Evolutionary conservation across 2,113 vertebrate species (phyloP).

Genomic region (Mus musculus): DNA sequence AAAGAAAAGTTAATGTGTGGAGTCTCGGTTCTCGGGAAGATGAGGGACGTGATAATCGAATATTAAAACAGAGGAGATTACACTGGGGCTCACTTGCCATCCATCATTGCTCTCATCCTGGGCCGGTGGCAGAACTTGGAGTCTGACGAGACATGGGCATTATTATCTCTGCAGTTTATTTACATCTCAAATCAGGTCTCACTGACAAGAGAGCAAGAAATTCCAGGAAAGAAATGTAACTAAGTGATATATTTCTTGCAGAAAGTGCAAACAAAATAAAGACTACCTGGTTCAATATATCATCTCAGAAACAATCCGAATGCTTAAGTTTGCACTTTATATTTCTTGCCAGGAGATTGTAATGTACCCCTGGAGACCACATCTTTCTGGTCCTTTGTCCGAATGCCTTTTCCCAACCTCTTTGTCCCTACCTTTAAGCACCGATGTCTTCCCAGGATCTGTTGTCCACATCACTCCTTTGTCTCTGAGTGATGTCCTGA

Average conservation of each 20-base stretch:
- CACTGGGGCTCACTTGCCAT: neutral
- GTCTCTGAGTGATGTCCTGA: neutral
- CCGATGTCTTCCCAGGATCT: neutral
- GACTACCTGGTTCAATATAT: constrained; percentile 48
- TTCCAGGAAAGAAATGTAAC: constrained; percentile 69
- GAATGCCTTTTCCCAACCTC: neutral
- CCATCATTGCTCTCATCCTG: neutral
- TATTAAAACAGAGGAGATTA: constrained; percentile 62
- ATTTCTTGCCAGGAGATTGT: neutral
- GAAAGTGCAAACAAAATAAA: constrained; percentile 63
- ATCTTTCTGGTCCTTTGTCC: neutral
- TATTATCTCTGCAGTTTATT: constrained; percentile 61
- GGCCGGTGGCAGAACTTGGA: neutral
- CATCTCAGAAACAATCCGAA: constrained; percentile 32
- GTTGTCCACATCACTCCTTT: neutral
- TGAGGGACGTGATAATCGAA: constrained; percentile 57
- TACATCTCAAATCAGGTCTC: constrained; percentile 70
- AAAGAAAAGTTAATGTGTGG: constrained; percentile 56
- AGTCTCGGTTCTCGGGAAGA: constrained; percentile 54
- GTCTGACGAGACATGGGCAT: neutral
- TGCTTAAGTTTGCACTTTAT: neutral
- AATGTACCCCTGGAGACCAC: neutral
- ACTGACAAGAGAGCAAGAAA: constrained; percentile 67
- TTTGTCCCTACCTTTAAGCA: neutral
- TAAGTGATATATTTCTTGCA: constrained; percentile 63